phyloP scores from a whole-genome alignment of 2,797 vertebrate genomes.

The Xiphophorus birchmanni region DNA sequence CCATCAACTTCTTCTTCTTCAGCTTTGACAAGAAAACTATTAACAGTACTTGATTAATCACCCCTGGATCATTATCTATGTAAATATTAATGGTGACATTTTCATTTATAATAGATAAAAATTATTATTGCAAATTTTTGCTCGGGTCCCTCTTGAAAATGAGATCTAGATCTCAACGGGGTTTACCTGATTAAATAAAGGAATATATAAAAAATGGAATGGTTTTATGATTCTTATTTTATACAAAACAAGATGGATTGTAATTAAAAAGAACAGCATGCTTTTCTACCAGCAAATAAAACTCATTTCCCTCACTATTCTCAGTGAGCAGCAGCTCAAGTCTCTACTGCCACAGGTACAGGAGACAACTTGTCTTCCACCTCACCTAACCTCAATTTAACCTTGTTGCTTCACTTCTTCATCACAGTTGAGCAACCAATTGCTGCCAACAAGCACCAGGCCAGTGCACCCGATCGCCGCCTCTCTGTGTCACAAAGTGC shows the following conservation, averaged over 20 bases:
- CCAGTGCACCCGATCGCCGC: neutral
- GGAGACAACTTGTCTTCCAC: slow-evolving; percentile 1
- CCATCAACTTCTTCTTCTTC: neutral
- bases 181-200: too few relatives aligned
- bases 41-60: neutral
- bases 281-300: neutral
- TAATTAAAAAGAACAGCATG: neutral
- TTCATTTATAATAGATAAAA: neutral
- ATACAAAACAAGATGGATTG: neutral
- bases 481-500: neutral
- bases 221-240: neutral
- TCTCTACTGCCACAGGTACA: neutral
- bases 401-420: neutral
- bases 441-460: neutral
- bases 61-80: neutral
- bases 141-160: too few relatives aligned
- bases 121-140: too few relatives aligned
- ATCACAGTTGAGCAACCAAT: neutral
- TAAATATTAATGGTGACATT: neutral
- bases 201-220: neutral
- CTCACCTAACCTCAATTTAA: neutral
- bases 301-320: neutral
- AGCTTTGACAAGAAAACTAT: neutral
- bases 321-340: slow-evolving; percentile 1
- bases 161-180: too few relatives aligned